phyloP scores from a whole-genome alignment of 2,797 vertebrate species.

The Sebastiscus albofasciatus region DNA sequence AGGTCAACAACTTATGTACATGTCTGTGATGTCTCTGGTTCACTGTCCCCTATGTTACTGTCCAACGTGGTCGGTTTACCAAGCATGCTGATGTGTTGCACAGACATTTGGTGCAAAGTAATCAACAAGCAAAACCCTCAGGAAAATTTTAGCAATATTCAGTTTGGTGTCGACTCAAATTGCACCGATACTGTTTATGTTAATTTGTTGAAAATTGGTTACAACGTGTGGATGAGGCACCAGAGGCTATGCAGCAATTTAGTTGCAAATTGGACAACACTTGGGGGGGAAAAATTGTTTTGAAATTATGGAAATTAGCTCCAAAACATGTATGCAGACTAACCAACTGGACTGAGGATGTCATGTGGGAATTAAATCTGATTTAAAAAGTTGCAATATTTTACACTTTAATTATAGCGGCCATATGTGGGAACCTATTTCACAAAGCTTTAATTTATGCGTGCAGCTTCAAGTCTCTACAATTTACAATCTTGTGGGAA shows the following conservation, averaged over 20 bases:
- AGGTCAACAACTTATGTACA: too few species aligned
- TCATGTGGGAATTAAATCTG: background rate
- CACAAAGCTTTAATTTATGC: background rate
- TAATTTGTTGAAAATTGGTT: background rate
- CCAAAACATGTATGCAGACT: background rate
- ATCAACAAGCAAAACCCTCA: background rate
- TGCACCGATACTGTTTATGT: background rate
- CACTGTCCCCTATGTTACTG: background rate
- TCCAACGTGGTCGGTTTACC: background rate
- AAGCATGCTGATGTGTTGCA: background rate
- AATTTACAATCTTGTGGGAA: background rate
- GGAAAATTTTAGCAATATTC: background rate
- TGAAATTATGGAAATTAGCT: background rate
- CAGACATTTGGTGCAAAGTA: background rate
- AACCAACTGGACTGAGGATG: background rate
- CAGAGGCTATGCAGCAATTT: background rate
- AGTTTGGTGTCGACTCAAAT: background rate
- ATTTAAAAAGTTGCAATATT: background rate
- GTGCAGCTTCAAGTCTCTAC: background rate
- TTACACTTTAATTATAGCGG: background rate
- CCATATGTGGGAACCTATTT: background rate
- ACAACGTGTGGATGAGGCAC: background rate
- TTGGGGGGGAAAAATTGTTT: background rate
- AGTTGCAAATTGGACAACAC: background rate
- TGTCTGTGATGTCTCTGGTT: too few species aligned